phyloP scores from a whole-genome alignment of 2,888 invertebrate species.

The Pterobdella sp. region DNA sequence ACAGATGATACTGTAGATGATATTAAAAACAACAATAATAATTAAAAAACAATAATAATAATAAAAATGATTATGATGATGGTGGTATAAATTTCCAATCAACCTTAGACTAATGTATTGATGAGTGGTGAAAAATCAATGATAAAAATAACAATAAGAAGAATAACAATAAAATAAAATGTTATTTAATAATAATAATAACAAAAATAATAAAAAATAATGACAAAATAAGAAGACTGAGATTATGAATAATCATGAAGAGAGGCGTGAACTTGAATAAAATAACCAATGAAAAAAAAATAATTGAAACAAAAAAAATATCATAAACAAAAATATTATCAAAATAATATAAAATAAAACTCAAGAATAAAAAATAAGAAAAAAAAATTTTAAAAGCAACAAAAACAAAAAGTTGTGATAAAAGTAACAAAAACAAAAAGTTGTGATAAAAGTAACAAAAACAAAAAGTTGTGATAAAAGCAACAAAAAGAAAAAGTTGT shows the following conservation, averaged over 20 bases:
- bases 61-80: background rate
- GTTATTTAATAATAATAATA: background rate
- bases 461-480: no score
- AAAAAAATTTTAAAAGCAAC: no score
- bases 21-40: background rate
- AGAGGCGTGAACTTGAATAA: background rate
- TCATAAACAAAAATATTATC: background rate
- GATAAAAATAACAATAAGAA: conserved; percentile 11
- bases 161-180: conserved; percentile 3
- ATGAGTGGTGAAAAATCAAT: background rate
- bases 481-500: no score
- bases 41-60: background rate
- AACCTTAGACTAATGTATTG: no score
- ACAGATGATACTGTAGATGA: background rate
- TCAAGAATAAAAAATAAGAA: no score
- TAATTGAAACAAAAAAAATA: background rate
- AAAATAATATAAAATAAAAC: background rate
- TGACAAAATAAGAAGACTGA: background rate
- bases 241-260: background rate
- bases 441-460: no score
- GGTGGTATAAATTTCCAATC: background rate
- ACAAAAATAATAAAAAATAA: background rate
- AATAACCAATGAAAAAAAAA: background rate
- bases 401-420: no score
- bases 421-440: no score